Conservation (phyloP, 2,797 vertebrate species). For the Gouania willdenowi region DNA sequence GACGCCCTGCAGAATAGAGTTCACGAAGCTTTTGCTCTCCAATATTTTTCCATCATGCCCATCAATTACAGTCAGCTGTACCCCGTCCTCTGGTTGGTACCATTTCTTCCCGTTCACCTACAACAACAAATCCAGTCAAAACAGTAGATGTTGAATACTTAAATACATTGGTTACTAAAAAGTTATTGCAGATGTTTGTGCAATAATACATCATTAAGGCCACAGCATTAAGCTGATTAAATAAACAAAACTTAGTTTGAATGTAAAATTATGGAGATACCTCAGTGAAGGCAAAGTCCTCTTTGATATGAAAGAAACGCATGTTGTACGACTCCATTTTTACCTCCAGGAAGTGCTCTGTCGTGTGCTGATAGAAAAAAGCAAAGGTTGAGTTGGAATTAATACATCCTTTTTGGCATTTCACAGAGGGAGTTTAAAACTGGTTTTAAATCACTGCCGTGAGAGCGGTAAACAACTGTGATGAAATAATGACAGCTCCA, state of each 20-base stretch:
- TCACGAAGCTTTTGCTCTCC: constrained; percentile 79
- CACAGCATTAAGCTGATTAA: too few species aligned
- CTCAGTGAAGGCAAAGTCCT: constrained; percentile 85
- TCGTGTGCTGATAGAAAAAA: constrained; percentile 71
- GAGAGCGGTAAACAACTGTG: background rate
- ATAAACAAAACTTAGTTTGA: too few species aligned
- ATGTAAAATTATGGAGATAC: constrained; percentile 72
- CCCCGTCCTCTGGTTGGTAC: constrained; percentile 83
- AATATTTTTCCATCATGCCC: constrained; percentile 80
- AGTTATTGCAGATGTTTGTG: too few species aligned
- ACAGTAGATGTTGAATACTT: too few species aligned
- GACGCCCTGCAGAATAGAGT: constrained; percentile 83
- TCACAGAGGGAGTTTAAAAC: background rate
- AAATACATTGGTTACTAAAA: too few species aligned
- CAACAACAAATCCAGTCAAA: background rate
- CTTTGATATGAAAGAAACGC: constrained; percentile 88
- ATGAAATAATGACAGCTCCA: background rate
- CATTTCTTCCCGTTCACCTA: constrained; percentile 85
- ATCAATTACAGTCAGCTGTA: constrained; percentile 85
- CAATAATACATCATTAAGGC: too few species aligned
- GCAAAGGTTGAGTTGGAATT: background rate
- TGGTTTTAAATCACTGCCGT: background rate
- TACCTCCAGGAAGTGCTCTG: constrained; percentile 86
- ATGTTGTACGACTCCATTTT: constrained; percentile 87
- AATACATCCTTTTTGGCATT: background rate